Conservation (phyloP, 2,888 invertebrate genomes). For the Folsomia candida region DNA sequence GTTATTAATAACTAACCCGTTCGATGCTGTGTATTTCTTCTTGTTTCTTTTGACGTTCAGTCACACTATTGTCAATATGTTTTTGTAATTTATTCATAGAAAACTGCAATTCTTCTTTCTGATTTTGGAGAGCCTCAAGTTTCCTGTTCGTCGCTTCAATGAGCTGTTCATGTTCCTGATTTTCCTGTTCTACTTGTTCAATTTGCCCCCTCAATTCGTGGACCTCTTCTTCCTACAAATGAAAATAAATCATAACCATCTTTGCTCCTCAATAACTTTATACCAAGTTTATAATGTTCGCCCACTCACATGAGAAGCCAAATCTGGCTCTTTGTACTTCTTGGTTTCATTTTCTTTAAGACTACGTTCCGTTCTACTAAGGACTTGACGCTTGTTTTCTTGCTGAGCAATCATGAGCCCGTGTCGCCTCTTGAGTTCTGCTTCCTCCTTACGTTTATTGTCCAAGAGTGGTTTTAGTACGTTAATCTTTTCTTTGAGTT, state of each 20-base stretch:
- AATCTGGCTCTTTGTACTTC: slow-evolving; percentile 21
- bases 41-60: slow-evolving; percentile 8
- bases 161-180: slow-evolving; percentile 5
- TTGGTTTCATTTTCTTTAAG: slow-evolving; percentile 14
- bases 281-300: background rate
- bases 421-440: background rate
- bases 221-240: slow-evolving; percentile 26
- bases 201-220: slow-evolving; percentile 21
- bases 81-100: slow-evolving; percentile 5
- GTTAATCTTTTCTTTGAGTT: slow-evolving; percentile 13
- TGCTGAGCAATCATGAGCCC: slow-evolving; percentile 12
- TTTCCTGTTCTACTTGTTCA: background rate
- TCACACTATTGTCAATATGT: background rate
- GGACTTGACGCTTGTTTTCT: background rate
- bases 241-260: slow-evolving; percentile 4
- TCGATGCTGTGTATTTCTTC: background rate
- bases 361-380: background rate
- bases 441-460: slow-evolving; percentile 18
- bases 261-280: background rate
- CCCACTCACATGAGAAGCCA: slow-evolving; percentile 23
- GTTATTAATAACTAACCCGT: background rate
- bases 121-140: slow-evolving; percentile 13
- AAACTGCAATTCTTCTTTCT: slow-evolving; percentile 8
- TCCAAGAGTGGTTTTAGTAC: slow-evolving; percentile 19
- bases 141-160: background rate